phyloP scores from a whole-genome alignment of 2,113 vertebrate genomes.

The Theristicus caerulescens region DNA sequence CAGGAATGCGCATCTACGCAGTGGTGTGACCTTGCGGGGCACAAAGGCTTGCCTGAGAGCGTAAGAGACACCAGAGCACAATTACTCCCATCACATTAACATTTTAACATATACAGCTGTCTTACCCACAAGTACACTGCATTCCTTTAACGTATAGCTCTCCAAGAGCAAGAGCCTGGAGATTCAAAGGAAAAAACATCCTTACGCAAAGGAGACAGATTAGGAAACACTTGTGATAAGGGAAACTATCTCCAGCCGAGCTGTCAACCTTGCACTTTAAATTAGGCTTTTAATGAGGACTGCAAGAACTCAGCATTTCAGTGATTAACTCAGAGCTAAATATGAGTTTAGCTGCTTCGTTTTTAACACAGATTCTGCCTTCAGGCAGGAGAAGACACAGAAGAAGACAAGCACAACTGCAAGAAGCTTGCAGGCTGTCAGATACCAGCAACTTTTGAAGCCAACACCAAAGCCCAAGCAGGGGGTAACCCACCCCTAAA shows the following conservation, averaged over 20 bases:
- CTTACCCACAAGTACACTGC: not conserved
- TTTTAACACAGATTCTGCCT: not conserved
- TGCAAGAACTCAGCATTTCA: not conserved
- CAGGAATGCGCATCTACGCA: fast-evolving
- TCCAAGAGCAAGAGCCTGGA: not conserved
- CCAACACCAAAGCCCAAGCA: not conserved
- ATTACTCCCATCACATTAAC: not conserved
- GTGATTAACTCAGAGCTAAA: not conserved
- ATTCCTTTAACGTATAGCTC: not conserved
- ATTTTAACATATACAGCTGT: not conserved
- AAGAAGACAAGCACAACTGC: not conserved
- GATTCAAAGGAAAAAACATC: not conserved
- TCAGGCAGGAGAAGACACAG: not conserved
- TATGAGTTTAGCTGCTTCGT: not conserved
- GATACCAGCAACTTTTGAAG: not conserved
- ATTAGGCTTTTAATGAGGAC: constrained; percentile 11
- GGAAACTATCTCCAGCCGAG: not conserved
- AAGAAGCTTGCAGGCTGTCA: not conserved
- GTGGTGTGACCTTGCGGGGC: not conserved
- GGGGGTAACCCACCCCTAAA: not conserved
- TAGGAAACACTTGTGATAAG: not conserved
- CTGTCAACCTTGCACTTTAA: constrained; percentile 27
- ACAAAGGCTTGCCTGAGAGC: not conserved
- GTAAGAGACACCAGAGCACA: not conserved
- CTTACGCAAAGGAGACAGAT: not conserved